Evolutionary conservation across 2,113 vertebrate species (phyloP), one percentile per base, ranked within the genome.

Genomic region (Hipposideros armiger): DNA sequence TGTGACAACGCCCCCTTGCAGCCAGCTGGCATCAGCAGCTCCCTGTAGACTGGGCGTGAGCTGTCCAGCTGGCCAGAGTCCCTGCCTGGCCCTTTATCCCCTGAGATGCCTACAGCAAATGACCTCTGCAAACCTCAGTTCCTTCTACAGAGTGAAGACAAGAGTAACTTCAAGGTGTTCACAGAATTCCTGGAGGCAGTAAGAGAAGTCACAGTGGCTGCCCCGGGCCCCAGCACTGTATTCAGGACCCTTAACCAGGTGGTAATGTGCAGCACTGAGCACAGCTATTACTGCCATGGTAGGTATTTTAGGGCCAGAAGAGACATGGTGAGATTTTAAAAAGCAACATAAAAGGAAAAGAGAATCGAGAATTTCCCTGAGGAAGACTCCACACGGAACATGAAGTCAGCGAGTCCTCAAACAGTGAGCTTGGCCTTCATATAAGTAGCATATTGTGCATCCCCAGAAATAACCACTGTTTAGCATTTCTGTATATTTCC

Each of bases 401-500:
- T 2, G 66, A 84, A 77, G 60, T 62, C 93, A 74, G 3, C 22
- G 2, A 32, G 64, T 87, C 77, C 24, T 82, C 56, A 50, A 56
- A 82, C 83, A 96, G 90, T 80, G 90, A 90, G 70, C 60, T 45
- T 95, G 69, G 92, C 66, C 47, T 88, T 81, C 24, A 1, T 52
- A 7, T 84, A 32, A 26, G 60, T 2, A 80, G 76, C 80, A 81
- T 87, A 72, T 78, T 76, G 90, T 47, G 70, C 24, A 42, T 70
- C 84, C 76, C 96, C 87, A 92, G 72, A 91, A 97, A 96, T 84
- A 97, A 73, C 85, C 14, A 24, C 80, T 19, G 4, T 7, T 95
- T 94, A 73, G 62, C 84, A 56, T 90, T 83, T 95, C 86, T 94
- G 52, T 88, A 15, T 74, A 30, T 90, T 80, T 93, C 60, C 94